A percentile compares a stretch with the other conserved stretches of the same genome.
Conservation (phyloP, 64 coral and sea anemone genomes). For the Cladopsammia gracilis region DNA sequence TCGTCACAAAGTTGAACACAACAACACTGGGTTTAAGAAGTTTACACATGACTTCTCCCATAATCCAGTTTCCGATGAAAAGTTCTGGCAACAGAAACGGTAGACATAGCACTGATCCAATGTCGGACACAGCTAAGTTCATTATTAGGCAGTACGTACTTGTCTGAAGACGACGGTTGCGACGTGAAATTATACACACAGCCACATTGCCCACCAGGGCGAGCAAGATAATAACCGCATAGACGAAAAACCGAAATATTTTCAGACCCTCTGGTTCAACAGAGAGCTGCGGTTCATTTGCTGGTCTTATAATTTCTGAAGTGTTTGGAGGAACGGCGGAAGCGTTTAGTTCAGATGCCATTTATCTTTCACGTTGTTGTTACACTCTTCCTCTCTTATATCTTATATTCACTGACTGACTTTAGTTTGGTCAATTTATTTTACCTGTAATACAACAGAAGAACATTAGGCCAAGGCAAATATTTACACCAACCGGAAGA, state of each 20-base stretch:
- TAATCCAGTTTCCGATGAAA: constrained; percentile 48
- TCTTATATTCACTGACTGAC: not conserved
- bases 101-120: constrained; percentile 61
- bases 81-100: constrained; percentile 69
- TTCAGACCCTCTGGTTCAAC: constrained; percentile 4
- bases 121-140: constrained; percentile 84
- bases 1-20: constrained; percentile 90
- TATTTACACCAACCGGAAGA: not conserved
- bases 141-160: constrained; percentile 85
- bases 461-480: not conserved
- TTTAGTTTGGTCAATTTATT: not conserved
- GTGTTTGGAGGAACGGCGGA: not conserved
- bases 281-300: not conserved
- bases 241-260: constrained; percentile 62
- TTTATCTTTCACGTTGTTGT: not conserved
- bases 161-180: constrained; percentile 70
- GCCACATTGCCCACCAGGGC: constrained; percentile 76
- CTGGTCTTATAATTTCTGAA: not conserved
- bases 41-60: constrained; percentile 86
- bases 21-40: constrained; percentile 85
- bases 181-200: constrained; percentile 74
- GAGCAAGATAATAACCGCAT: constrained; percentile 65
- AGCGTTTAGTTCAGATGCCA: constrained; percentile 28
- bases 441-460: not conserved
- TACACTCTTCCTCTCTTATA: not conserved